Conservation (phyloP, 2,113 vertebrate species). For the Anolis sagrei region DNA sequence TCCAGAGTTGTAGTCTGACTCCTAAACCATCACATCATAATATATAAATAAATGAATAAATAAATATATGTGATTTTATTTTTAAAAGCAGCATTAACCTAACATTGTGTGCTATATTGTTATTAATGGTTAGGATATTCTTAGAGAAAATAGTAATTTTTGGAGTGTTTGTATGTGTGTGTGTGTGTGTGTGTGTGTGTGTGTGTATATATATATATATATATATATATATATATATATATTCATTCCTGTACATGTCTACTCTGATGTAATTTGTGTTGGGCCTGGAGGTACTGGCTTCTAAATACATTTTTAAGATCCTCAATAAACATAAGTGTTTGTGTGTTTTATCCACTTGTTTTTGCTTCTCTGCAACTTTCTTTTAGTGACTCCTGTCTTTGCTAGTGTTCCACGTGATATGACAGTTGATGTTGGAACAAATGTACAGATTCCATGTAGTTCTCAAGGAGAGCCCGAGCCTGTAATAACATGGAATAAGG, state of each 20-base stretch:
- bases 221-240: not conserved
- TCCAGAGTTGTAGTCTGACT: too few relatives aligned
- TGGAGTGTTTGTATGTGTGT: too few relatives aligned
- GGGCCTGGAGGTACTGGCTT: not conserved
- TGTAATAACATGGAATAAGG: slow-evolving; percentile 98
- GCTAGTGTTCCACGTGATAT: slow-evolving; percentile 91
- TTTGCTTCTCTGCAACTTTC: slow-evolving; percentile 5
- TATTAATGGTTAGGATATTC: not conserved
- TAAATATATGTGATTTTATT: not conserved
- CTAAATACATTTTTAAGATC: not conserved
- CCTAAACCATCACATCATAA: too few relatives aligned
- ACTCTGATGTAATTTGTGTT: not conserved
- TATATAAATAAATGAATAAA: too few relatives aligned
- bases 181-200: too few relatives aligned
- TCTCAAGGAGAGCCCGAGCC: slow-evolving; percentile 94
- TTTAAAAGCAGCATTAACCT: not conserved
- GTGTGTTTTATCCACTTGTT: not conserved
- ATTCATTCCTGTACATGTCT: not conserved
- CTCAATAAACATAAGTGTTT: not conserved
- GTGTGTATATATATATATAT: too few relatives aligned
- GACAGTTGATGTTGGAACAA: slow-evolving; percentile 93
- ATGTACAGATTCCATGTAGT: slow-evolving; percentile 92
- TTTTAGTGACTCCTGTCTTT: slow-evolving; percentile 95
- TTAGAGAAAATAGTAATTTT: not conserved
- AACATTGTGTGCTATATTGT: not conserved